Base-by-base conservation (phyloP, 2,888 invertebrate genomes). In the Vannuccia rotundouncinata region DNA sequence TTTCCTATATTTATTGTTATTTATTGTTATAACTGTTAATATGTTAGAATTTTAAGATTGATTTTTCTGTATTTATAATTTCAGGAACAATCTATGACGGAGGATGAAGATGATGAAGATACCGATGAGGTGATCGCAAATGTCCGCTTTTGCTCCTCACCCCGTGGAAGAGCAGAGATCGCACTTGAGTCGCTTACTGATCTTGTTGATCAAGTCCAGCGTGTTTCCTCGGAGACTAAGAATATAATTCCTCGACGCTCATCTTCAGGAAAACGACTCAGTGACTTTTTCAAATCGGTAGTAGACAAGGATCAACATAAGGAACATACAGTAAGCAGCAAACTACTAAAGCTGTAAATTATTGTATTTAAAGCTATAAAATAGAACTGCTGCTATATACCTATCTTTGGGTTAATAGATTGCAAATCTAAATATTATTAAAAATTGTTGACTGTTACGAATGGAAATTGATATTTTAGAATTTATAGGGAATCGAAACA, bases 111-210 rank as follows among this genome's bases (percentile, higher is more conserved):
- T 22, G 66, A 66, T 2, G 66, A 66, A 5, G 66, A 22, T 66
- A 27, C 5, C 66, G 25, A 66, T 22, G 66, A 66, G 22, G 66
- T 66, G 10, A 66, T 66, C 22, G 66, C 66, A 2, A 66, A 66
- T 66, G 66, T 66, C 22, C 66, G 66, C 66, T 66, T 66, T 27
- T 66, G 66, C 66, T 66, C 66, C 22, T 66, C 66, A 66, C 66
- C 66, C 10, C 5, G 25, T 5, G 66, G 66, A 5, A 66, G 66
- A 66, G 66, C 66, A 27, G 66, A 66, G 10, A 66, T 66, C 25
- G 66, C 66, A 5, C 13, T 66, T 2, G 66, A 66, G 66, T 66
- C 66, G 2, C 66, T 66, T 22, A 66, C 66, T 2, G 25, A 22
- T 22, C 66, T 66, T 22, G 66, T 27, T 22, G 66, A 5, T 66